A percentile compares a stretch with the other conserved stretches of the same genome.
These are phyloP conservation scores for Cataglyphis hispanica DNA, from an alignment of 1,140 invertebrate genomes.

Conservation along the genomic window DNA sequence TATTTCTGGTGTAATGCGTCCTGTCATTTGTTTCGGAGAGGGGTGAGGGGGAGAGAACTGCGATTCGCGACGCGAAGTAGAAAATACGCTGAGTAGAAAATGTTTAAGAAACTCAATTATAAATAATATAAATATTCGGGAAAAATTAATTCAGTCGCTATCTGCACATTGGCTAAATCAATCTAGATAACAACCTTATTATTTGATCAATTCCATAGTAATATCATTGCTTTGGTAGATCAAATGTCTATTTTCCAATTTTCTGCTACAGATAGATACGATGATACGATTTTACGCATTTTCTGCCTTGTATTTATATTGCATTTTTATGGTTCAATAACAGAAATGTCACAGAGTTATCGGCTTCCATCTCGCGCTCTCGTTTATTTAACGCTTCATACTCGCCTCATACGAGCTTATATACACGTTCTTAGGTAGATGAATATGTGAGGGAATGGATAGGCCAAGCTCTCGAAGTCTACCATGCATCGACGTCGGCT, in stretches of 20 bases:
- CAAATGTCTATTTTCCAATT: background rate
- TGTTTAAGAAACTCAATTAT: background rate
- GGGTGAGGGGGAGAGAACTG: no score
- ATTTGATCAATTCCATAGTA: background rate
- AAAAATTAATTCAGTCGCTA: conserved; percentile 15
- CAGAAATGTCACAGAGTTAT: background rate
- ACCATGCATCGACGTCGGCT: conserved; percentile 3
- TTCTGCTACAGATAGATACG: background rate
- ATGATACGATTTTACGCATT: background rate
- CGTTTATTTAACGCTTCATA: background rate
- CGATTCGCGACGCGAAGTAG: background rate
- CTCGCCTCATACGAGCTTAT: background rate
- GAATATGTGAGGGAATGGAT: background rate
- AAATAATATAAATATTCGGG: conserved; percentile 4
- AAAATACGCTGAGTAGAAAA: background rate
- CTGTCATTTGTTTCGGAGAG: background rate
- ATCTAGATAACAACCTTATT: background rate
- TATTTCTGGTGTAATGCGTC: conserved; percentile 42
- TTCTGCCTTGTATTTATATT: background rate
- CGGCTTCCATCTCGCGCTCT: background rate
- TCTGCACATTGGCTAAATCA: background rate
- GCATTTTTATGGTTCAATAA: background rate
- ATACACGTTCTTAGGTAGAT: background rate
- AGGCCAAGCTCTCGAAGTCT: conserved; percentile 24
- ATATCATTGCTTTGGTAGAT: background rate